Percentiles rank a stretch among this genome's conserved stretches.
Conservation (phyloP, 2,797 vertebrate genomes). For the Pangasius larnaudii region DNA sequence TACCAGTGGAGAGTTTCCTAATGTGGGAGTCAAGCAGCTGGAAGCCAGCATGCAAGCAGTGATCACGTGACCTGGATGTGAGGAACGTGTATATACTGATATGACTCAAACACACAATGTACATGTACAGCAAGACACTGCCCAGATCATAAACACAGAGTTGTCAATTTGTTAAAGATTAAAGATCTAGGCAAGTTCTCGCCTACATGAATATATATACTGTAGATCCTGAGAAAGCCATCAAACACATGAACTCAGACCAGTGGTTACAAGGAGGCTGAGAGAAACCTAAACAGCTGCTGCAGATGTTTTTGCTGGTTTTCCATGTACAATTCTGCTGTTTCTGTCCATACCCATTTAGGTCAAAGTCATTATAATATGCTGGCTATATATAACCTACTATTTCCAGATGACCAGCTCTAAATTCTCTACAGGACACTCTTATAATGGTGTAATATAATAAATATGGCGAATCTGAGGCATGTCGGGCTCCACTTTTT, state of each 20-base stretch:
- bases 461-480: neutral
- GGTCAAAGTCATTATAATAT: neutral
- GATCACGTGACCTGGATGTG: neutral
- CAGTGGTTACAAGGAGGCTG: neutral
- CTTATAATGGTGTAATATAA: neutral
- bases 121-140: neutral
- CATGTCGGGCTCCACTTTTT: neutral
- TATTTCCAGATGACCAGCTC: neutral
- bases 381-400: neutral
- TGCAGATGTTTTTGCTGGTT: neutral
- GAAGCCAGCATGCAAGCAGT: neutral
- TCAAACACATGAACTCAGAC: neutral
- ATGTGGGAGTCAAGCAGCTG: neutral
- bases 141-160: neutral
- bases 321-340: neutral
- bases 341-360: neutral
- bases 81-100: neutral
- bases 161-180: neutral
- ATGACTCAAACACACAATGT: neutral
- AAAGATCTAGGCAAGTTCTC: neutral
- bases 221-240: neutral
- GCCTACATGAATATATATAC: neutral
- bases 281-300: neutral
- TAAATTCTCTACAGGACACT: neutral
- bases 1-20: neutral